These are phyloP conservation scores for Heliconius nattereri DNA, from an alignment of 1,140 invertebrate genomes.

Conservation along the genomic window DNA sequence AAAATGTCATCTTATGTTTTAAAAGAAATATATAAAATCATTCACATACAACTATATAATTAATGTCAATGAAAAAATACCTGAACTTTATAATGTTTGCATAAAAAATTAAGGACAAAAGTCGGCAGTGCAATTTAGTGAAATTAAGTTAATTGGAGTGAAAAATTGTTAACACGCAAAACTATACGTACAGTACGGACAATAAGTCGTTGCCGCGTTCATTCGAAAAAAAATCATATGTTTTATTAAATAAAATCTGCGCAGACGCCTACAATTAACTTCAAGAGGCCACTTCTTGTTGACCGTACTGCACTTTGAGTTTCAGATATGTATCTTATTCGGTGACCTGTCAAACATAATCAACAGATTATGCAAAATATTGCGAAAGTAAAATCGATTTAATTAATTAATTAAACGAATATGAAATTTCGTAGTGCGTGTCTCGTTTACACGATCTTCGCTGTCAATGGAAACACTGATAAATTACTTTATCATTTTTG, in stretches of 20 bases:
- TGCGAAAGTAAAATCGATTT: slow-evolving; percentile 14
- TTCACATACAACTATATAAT: slow-evolving; percentile 30
- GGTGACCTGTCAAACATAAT: slow-evolving; percentile 1
- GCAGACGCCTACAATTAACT: too few relatives aligned
- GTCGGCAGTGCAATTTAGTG: slow-evolving; percentile 39
- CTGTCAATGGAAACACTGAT: neutral
- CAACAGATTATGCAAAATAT: slow-evolving; percentile 3
- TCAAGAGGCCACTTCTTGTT: too few relatives aligned
- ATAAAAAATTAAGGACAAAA: slow-evolving; percentile 45
- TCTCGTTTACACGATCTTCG: neutral
- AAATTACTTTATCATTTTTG: neutral
- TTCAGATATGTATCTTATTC: slow-evolving; percentile 2
- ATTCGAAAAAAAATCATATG: too few relatives aligned
- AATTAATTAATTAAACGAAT: neutral
- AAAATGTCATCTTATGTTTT: slow-evolving; percentile 1
- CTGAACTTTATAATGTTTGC: slow-evolving; percentile 38
- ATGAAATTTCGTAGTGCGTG: neutral
- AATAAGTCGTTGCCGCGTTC: too few relatives aligned
- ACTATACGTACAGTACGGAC: too few relatives aligned
- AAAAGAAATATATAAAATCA: slow-evolving; percentile 4
- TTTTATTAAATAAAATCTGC: too few relatives aligned
- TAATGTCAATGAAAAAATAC: slow-evolving; percentile 43
- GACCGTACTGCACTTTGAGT: neutral
- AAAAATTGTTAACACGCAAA: slow-evolving; percentile 34
- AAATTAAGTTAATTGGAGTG: slow-evolving; percentile 40